Conservation (phyloP, 1,140 invertebrate genomes). For the Ceratosolen solmsi region DNA sequence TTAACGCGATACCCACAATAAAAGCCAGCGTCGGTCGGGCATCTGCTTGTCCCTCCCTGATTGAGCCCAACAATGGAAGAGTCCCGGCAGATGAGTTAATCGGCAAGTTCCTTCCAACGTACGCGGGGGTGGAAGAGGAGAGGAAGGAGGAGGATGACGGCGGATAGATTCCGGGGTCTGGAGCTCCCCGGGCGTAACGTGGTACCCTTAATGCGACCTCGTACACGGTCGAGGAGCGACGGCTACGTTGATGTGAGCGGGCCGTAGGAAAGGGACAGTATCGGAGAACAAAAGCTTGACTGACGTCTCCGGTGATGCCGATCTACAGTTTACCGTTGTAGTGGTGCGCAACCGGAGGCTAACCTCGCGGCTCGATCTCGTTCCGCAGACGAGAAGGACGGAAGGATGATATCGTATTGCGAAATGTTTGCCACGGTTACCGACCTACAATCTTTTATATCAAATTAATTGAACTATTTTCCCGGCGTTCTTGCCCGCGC, state of each 20-base stretch:
- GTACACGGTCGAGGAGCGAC: background rate
- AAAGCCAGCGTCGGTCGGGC: too few species aligned
- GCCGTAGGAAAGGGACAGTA: slow-evolving; percentile 59
- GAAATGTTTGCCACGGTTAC: background rate
- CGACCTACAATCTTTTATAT: background rate
- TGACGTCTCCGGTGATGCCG: slow-evolving; percentile 64
- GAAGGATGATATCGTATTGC: slow-evolving; percentile 18
- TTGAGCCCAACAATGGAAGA: slow-evolving; percentile 70
- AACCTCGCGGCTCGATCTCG: background rate
- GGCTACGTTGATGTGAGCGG: background rate
- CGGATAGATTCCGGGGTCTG: slow-evolving; percentile 47
- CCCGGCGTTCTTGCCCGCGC: too few species aligned
- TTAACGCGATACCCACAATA: slow-evolving; percentile 64
- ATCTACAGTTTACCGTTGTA: slow-evolving; percentile 35
- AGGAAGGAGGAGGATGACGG: background rate
- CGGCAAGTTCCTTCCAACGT: slow-evolving; percentile 70
- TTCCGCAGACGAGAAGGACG: too few species aligned
- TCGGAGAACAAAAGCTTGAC: slow-evolving; percentile 67
- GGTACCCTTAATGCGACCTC: slow-evolving; percentile 22
- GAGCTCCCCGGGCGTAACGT: background rate
- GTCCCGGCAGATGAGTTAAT: slow-evolving; percentile 72
- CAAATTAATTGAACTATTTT: background rate
- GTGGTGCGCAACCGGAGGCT: slow-evolving; percentile 28
- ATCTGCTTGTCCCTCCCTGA: slow-evolving; percentile 70
- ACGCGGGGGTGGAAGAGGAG: background rate